Conservation (phyloP, 1,140 invertebrate genomes). For the Mizuhopecten yessoensis region DNA sequence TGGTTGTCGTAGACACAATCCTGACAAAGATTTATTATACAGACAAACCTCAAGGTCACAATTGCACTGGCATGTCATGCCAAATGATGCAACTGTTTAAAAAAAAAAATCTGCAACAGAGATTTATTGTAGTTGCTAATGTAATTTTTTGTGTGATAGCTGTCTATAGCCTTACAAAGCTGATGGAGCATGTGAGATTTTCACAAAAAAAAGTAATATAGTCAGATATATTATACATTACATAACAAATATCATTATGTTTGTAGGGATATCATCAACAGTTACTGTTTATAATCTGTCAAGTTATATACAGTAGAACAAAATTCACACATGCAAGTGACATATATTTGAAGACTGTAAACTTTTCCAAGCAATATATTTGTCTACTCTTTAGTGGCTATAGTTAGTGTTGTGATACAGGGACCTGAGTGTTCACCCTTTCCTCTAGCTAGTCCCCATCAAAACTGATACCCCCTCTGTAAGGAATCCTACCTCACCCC, state of each 20-base stretch:
- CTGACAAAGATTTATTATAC: constrained; percentile 28
- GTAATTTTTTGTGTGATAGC: neutral
- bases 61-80: neutral
- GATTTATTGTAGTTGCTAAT: neutral
- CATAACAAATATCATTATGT: too few species aligned
- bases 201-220: neutral
- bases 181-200: too few species aligned
- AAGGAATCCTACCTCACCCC: neutral
- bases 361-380: too few species aligned
- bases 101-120: neutral
- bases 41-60: neutral
- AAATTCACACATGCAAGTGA: too few species aligned
- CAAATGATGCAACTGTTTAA: neutral
- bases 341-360: too few species aligned
- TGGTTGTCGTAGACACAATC: neutral
- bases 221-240: neutral
- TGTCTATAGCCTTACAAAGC: neutral
- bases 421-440: too few species aligned
- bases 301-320: too few species aligned
- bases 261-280: too few species aligned
- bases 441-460: neutral
- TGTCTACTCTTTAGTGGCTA: too few species aligned
- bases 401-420: too few species aligned
- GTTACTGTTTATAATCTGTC: too few species aligned
- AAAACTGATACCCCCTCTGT: neutral